Base-by-base conservation (phyloP, 2,113 vertebrate genomes). In the Xenopus laevis region DNA sequence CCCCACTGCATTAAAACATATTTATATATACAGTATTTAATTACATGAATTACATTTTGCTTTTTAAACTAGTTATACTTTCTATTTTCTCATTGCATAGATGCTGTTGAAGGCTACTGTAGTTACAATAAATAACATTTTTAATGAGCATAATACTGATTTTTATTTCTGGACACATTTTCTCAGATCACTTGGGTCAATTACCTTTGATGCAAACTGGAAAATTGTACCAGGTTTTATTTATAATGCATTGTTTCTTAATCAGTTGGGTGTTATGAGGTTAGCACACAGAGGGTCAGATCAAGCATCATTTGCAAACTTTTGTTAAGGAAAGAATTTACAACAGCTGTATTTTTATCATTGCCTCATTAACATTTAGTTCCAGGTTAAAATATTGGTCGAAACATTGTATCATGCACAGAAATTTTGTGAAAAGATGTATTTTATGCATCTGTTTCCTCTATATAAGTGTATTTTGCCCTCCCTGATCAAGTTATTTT, bases 241-340 rank as follows among this genome's bases (percentile, higher is more conserved):
- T 23, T 70, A 78, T 57, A 62, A 78, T 78, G 82, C 79, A 78
- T 77, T 87, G 72, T 27, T 62, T 73, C 78, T 46, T 72, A 21
- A 68, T 74, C 75, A 80, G 65, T 59, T 76, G 61, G 55, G 33
- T 78, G 71, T 53, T 66, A 78, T 82, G 68, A 81, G 67, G 68
- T 1, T 33, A 73, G 78, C 8, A 53, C 44, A 62, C 47, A 78
- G 77, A 23, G 82, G 74, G 66, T 82, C 71, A 46, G 7, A 65
- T 27, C 46, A 75, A 71, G 61, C 63, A 78, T 71, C 5, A 71
- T 33, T 81, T 79, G 76, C 15, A 27, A 0, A 55, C 72, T 18
- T 71, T 68, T 50, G 63, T 67, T 74, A 53, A 77, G 4, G 74
- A 65, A 74, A 72, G 65, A 66, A 79, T 46, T 74, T 30, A 72